Evolutionary conservation across 92 coral and sea anemone species (phyloP).

Genomic region (Virgularia gustaviana): DNA sequence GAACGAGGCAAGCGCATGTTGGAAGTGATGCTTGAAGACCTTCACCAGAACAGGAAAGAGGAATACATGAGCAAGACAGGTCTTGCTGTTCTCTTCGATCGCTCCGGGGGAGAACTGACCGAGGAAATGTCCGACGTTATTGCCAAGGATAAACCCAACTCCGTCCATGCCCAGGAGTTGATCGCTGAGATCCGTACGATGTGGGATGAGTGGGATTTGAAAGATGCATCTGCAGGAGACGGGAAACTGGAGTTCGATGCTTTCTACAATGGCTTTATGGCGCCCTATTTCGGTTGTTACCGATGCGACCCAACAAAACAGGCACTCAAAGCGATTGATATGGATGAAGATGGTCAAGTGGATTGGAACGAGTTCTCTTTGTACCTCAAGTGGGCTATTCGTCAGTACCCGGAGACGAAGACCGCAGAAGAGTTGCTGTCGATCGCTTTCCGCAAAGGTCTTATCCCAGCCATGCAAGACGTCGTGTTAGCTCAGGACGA

Average conservation of each 20-base stretch:
- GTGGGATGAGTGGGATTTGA: constrained; percentile 58
- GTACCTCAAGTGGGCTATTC: constrained; percentile 78
- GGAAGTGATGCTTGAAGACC: constrained; percentile 53
- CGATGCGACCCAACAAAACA: constrained; percentile 51
- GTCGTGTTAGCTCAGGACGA: not conserved
- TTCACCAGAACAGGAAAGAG: constrained; percentile 50
- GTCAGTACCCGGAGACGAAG: constrained; percentile 58
- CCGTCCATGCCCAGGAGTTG: constrained; percentile 38
- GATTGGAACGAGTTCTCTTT: constrained; percentile 76
- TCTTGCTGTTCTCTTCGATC: constrained; percentile 55
- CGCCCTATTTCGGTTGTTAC: constrained; percentile 73
- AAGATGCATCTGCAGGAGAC: constrained; percentile 40
- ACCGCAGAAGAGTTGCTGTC: constrained; percentile 65
- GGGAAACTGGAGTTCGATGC: constrained; percentile 61
- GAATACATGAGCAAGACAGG: constrained; percentile 60
- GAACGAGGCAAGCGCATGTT: constrained; percentile 38
- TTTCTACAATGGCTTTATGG: constrained; percentile 71
- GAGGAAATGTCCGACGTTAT: constrained; percentile 45
- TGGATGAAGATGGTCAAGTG: constrained; percentile 65
- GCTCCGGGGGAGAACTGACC: constrained; percentile 55
- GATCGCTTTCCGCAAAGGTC: constrained; percentile 62
- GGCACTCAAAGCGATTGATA: constrained; percentile 64
- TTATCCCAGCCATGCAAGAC: constrained; percentile 82
- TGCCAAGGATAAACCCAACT: constrained; percentile 42
- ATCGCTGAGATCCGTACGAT: constrained; percentile 49